A percentile compares a stretch with the other conserved stretches of the same genome.
Conservation (phyloP, 2,797 vertebrate genomes). For the Chelon labrosus region DNA sequence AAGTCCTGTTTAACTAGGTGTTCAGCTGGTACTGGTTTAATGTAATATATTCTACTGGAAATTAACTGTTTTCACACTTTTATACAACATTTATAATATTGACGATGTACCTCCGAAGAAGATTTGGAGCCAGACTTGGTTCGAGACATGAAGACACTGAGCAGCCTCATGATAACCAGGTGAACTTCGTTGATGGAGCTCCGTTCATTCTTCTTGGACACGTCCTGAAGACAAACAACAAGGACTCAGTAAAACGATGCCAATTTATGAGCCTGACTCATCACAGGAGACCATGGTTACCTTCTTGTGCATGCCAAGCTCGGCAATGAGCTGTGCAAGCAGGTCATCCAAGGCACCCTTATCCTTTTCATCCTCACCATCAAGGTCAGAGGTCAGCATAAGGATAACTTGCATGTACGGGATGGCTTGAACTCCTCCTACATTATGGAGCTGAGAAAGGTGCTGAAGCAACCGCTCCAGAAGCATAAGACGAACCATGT, state of each 20-base stretch:
- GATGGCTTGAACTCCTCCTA: constrained; percentile 97
- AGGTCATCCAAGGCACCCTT: constrained; percentile 97
- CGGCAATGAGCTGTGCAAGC: constrained; percentile 94
- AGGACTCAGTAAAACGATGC: constrained; percentile 11
- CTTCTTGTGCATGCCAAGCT: constrained; percentile 97
- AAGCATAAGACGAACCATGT: constrained; percentile 98
- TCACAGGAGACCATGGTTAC: constrained; percentile 68
- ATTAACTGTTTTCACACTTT: not conserved
- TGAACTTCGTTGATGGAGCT: constrained; percentile 96
- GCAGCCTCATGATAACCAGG: constrained; percentile 96
- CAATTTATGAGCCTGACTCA: not conserved
- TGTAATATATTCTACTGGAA: not conserved
- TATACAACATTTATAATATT: not conserved
- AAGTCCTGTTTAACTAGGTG: not conserved
- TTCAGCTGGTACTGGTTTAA: not conserved
- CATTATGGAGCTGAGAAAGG: constrained; percentile 92
- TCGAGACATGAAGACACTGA: constrained; percentile 99
- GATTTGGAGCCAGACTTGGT: constrained; percentile 98
- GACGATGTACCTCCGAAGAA: constrained; percentile 91
- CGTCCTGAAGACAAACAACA: constrained; percentile 85
- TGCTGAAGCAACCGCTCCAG: constrained; percentile 96
- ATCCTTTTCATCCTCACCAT: constrained; percentile 98
- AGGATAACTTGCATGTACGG: constrained; percentile 99
- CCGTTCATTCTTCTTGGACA: constrained; percentile 97
- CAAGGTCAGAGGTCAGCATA: constrained; percentile 98